Percentiles rank a stretch among this genome's conserved stretches.
Conservation (phyloP, 2,797 vertebrate genomes). For the Acanthurus lineatus region DNA sequence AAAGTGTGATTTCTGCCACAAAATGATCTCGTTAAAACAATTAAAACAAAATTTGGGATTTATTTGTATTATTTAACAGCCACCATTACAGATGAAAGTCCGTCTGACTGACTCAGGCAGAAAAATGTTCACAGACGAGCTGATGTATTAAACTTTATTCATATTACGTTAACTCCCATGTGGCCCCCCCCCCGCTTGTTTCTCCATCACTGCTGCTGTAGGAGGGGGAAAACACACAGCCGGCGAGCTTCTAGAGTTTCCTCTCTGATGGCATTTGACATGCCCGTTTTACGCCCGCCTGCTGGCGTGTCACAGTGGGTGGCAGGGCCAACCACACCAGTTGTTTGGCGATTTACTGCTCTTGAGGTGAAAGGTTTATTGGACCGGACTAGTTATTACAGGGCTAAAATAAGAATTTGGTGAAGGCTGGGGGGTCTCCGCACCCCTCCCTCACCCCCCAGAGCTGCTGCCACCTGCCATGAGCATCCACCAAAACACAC, state of each 20-base stretch:
- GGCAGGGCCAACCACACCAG: slow-evolving; percentile 82
- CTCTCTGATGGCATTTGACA: slow-evolving; percentile 82
- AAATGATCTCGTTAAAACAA: too few relatives aligned
- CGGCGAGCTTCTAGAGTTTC: slow-evolving; percentile 80
- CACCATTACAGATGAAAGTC: too few relatives aligned
- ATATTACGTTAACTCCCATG: too few relatives aligned
- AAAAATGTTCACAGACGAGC: too few relatives aligned
- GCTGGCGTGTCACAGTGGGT: slow-evolving; percentile 84
- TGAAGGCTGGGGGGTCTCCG: slow-evolving; percentile 68
- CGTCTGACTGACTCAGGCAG: too few relatives aligned
- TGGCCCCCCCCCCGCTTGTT: slow-evolving; percentile 21
- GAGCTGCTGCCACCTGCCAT: slow-evolving; percentile 66
- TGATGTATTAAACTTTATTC: too few relatives aligned
- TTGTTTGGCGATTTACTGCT: slow-evolving; percentile 85
- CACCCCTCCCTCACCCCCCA: slow-evolving; percentile 14
- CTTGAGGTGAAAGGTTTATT: slow-evolving; percentile 84
- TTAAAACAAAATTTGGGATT: too few relatives aligned
- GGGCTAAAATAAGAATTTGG: slow-evolving; percentile 83
- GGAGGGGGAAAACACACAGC: slow-evolving; percentile 45
- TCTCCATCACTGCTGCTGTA: slow-evolving; percentile 30
- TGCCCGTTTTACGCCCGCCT: slow-evolving; percentile 80
- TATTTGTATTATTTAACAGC: too few relatives aligned
- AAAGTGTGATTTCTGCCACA: too few relatives aligned
- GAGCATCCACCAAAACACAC: slow-evolving; percentile 47
- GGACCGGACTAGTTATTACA: slow-evolving; percentile 81